Conservation (phyloP, 2,797 vertebrate genomes). For the Arrhamphus sclerolepis region DNA sequence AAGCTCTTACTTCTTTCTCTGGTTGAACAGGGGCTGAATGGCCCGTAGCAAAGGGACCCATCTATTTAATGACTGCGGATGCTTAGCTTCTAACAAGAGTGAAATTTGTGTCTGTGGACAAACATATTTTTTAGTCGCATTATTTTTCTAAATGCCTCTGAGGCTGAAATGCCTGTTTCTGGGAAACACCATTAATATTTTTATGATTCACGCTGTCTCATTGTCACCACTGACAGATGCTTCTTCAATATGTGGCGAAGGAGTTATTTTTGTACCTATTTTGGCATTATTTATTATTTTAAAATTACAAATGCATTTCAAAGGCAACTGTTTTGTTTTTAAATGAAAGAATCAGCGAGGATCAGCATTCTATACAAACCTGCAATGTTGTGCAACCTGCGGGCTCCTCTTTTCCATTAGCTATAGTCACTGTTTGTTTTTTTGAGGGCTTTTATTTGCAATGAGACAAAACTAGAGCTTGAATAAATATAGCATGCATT, state of each 20-base stretch:
- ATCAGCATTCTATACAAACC: too few relatives aligned
- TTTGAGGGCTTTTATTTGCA: too few relatives aligned
- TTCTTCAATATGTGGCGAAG: not conserved
- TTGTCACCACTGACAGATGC: not conserved
- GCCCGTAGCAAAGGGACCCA: too few relatives aligned
- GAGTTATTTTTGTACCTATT: not conserved
- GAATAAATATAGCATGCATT: too few relatives aligned
- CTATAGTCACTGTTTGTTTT: not conserved
- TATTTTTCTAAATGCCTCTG: not conserved
- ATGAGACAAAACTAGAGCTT: too few relatives aligned
- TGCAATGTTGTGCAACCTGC: not conserved
- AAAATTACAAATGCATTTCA: too few relatives aligned
- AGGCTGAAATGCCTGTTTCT: not conserved
- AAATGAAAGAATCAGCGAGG: too few relatives aligned
- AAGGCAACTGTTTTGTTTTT: too few relatives aligned
- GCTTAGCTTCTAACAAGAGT: not conserved
- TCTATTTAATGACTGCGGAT: slow-evolving; percentile 4
- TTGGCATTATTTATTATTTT: too few relatives aligned
- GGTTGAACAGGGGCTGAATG: too few relatives aligned
- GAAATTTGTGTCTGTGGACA: slow-evolving; percentile 7
- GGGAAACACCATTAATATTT: not conserved
- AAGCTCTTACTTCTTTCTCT: too few relatives aligned
- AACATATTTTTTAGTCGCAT: not conserved
- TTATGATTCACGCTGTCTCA: not conserved
- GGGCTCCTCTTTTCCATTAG: not conserved